phyloP scores from a whole-genome alignment of 2,113 vertebrate genomes.

The Hippolais icterina region DNA sequence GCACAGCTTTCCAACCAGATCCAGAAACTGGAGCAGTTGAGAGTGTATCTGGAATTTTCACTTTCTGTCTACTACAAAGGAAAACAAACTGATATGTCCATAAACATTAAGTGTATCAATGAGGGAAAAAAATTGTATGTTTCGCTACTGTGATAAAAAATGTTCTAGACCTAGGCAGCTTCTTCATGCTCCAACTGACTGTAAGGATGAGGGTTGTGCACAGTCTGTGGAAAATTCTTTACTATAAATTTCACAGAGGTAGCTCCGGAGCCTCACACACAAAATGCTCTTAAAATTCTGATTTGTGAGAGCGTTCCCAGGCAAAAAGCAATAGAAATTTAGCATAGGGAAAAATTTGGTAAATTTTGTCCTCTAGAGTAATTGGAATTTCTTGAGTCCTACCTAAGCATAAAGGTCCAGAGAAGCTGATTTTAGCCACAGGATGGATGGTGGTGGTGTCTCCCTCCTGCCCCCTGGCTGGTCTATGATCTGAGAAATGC shows the following conservation, averaged over 20 bases:
- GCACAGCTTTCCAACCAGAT: not conserved
- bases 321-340: not conserved
- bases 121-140: not conserved
- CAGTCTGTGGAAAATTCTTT: not conserved
- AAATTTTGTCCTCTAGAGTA: not conserved
- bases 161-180: not conserved
- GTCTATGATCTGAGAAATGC: not conserved
- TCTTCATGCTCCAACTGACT: not conserved
- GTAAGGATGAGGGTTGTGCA: not conserved
- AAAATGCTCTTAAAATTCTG: not conserved
- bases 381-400: not conserved
- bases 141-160: not conserved
- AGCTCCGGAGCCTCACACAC: accelerated
- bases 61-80: not conserved
- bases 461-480: not conserved
- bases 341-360: not conserved
- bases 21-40: not conserved
- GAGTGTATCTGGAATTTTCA: not conserved
- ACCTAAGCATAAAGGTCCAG: not conserved
- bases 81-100: not conserved
- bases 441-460: not conserved
- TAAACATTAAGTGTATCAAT: not conserved
- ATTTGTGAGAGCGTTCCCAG: not conserved
- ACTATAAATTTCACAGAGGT: not conserved
- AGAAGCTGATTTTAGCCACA: not conserved